Conservation (phyloP, 1,140 invertebrate genomes). For the Odontomachus brunneus region DNA sequence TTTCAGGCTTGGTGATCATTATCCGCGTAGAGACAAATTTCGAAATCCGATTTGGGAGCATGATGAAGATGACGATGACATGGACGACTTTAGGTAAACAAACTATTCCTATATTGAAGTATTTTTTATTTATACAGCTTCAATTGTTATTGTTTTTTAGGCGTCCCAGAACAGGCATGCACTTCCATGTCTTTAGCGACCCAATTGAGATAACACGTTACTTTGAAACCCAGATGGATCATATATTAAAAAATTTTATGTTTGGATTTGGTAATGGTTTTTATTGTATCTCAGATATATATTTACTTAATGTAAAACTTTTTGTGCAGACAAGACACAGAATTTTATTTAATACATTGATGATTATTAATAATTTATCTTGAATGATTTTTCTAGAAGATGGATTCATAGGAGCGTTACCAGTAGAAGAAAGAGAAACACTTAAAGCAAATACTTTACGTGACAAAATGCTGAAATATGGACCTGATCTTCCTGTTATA, state of each 20-base stretch:
- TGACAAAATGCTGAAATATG: constrained; percentile 83
- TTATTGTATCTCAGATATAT: neutral
- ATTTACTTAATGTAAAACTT: neutral
- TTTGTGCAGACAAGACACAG: neutral
- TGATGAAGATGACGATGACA: constrained; percentile 77
- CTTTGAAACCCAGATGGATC: constrained; percentile 80
- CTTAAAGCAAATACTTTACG: constrained; percentile 72
- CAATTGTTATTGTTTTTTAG: constrained; percentile 54
- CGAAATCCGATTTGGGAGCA: constrained; percentile 81
- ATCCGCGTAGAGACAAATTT: constrained; percentile 68
- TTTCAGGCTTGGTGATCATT: constrained; percentile 71
- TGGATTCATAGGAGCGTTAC: constrained; percentile 31
- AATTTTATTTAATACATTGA: neutral
- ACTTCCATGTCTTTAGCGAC: constrained; percentile 77
- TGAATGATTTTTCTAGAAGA: constrained; percentile 36
- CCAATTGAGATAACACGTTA: constrained; percentile 79
- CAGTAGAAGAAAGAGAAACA: constrained; percentile 27
- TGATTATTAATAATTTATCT: constrained; percentile 3
- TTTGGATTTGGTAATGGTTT: constrained; percentile 57
- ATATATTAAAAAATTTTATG: constrained; percentile 76
- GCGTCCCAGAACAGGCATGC: constrained; percentile 40
- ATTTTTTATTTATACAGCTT: constrained; percentile 18
- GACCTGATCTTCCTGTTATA: constrained; percentile 69
- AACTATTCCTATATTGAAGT: neutral
- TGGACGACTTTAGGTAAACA: constrained; percentile 76